Conservation (phyloP, 1,140 invertebrate species). For the Eufriesea mexicana region DNA sequence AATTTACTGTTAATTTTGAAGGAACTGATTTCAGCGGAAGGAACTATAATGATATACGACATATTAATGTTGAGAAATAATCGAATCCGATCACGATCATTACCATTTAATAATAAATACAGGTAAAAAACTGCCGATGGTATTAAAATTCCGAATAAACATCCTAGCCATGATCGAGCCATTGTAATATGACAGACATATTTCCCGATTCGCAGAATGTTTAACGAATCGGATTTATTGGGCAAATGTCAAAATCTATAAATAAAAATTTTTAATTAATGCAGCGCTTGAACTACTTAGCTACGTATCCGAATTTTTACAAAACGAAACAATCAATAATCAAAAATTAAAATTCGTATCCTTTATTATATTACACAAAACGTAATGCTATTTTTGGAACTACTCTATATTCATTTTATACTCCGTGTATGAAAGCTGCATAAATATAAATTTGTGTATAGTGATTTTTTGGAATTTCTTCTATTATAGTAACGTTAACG, state of each 20-base stretch:
- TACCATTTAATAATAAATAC: slow-evolving; percentile 77
- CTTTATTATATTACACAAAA: neutral
- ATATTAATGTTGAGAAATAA: slow-evolving; percentile 5
- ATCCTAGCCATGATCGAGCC: slow-evolving; percentile 78
- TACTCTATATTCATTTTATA: neutral
- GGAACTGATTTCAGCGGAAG: slow-evolving; percentile 50
- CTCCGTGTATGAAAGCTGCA: neutral
- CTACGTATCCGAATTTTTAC: neutral
- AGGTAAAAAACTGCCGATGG: slow-evolving; percentile 73
- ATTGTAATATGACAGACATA: slow-evolving; percentile 73
- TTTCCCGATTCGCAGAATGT: slow-evolving; percentile 70
- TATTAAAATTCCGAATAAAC: slow-evolving; percentile 71
- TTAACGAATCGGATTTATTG: slow-evolving; percentile 26
- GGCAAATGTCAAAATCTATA: slow-evolving; percentile 38
- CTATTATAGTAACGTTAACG: neutral
- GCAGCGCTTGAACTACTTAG: neutral
- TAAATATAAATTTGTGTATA: neutral
- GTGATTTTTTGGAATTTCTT: no score
- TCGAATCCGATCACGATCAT: slow-evolving; percentile 21
- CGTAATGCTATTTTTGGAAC: neutral
- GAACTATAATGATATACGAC: slow-evolving; percentile 56
- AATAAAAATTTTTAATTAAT: slow-evolving; percentile 19
- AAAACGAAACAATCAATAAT: neutral
- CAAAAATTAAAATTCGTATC: neutral
- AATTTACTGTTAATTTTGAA: slow-evolving; percentile 40